Conservation (phyloP, 2,113 vertebrate genomes). For the Leuciscus idus region DNA sequence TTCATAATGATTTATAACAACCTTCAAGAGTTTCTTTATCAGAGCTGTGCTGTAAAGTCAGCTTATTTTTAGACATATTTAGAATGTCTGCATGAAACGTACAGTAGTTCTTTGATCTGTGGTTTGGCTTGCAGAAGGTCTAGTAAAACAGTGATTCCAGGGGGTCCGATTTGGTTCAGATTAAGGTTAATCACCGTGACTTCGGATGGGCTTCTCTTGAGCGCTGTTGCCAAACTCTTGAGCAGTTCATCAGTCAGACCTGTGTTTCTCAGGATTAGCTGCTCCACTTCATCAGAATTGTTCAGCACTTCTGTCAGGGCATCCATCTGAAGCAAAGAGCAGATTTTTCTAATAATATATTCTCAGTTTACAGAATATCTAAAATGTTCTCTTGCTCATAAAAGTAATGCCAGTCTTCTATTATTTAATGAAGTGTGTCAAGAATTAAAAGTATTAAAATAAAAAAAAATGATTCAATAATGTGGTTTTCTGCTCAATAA, state of each 20-base stretch:
- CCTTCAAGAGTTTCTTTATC: neutral
- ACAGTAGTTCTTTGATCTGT: conserved; percentile 76
- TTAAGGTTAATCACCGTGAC: conserved; percentile 81
- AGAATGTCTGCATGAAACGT: conserved; percentile 55
- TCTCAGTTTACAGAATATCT: neutral
- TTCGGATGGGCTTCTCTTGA: conserved; percentile 73
- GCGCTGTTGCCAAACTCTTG: conserved; percentile 64
- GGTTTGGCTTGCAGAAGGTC: conserved; percentile 74
- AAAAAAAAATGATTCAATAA: neutral
- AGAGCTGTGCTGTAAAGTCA: neutral
- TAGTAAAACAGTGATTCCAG: conserved; percentile 73
- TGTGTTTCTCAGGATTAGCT: conserved; percentile 81
- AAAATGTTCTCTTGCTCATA: neutral
- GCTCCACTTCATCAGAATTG: conserved; percentile 75
- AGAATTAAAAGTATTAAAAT: too few species aligned
- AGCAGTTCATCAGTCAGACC: conserved; percentile 78
- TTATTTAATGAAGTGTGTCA: neutral
- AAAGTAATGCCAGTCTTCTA: neutral
- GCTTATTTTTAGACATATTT: conserved; percentile 3
- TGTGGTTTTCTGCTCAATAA: neutral
- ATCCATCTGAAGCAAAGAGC: conserved; percentile 64
- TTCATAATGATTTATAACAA: conserved; percentile 27
- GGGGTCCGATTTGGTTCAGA: conserved; percentile 79
- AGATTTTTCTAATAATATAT: neutral
- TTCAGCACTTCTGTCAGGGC: conserved; percentile 74